Percentiles rank a stretch among this genome's conserved stretches.
These are phyloP conservation scores for Drosophila parthenogenetica DNA, from an alignment of 2,888 invertebrate species.

Conservation along the genomic window DNA sequence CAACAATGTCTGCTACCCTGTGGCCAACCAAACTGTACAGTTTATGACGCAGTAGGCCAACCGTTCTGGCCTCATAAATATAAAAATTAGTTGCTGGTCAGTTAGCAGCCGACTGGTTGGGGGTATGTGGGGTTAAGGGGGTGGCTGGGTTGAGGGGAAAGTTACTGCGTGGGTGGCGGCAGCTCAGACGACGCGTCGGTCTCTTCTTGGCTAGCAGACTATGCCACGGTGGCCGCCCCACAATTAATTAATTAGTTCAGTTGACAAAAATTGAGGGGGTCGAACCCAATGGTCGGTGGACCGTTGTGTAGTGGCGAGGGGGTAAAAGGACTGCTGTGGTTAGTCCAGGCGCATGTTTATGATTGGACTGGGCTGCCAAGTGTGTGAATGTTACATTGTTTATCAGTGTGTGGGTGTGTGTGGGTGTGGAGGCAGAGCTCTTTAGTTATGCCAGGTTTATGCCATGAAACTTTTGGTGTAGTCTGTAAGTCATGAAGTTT, in stretches of 20 bases:
- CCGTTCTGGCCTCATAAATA: slow-evolving; percentile 77
- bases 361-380: slow-evolving; percentile 59
- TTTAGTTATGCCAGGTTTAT: slow-evolving; percentile 1
- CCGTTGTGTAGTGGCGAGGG: slow-evolving; percentile 3
- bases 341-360: slow-evolving; percentile 62
- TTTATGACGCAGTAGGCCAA: slow-evolving; percentile 80
- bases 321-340: slow-evolving; percentile 38
- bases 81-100: slow-evolving; percentile 84
- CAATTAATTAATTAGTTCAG: slow-evolving; percentile 84
- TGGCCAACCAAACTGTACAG: slow-evolving; percentile 69
- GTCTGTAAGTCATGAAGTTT: background rate
- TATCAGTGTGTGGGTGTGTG: slow-evolving; percentile 11
- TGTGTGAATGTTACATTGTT: slow-evolving; percentile 34
- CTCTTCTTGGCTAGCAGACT: slow-evolving; percentile 50
- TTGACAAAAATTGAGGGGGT: slow-evolving; percentile 83
- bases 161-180: slow-evolving; percentile 12
- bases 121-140: background rate
- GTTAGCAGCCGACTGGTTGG: slow-evolving; percentile 72
- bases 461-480: background rate
- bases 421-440: background rate
- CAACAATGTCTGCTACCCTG: slow-evolving; percentile 44
- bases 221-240: slow-evolving; percentile 70
- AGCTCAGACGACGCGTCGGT: slow-evolving; percentile 36
- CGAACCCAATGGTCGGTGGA: slow-evolving; percentile 13
- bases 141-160: too few relatives aligned